Evolutionary conservation across 2,888 invertebrate species (phyloP), one percentile per base, ranked within the genome.

Genomic region (Erebia palarica): DNA sequence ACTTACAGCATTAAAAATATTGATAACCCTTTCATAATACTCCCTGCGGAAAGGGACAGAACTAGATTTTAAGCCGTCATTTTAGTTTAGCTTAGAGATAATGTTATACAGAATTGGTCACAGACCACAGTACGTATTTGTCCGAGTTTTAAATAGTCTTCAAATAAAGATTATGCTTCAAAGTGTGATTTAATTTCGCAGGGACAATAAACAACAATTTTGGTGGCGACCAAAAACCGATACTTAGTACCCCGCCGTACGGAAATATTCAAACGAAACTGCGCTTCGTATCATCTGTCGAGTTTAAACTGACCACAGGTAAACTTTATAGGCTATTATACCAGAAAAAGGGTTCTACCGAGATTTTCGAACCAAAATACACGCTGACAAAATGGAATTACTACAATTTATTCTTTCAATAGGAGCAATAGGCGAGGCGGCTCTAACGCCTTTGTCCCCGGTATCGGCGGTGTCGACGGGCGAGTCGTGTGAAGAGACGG

Each of bases 281-380:
- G 76, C 95, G 97, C 78, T 97, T 97, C 91, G 96, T 97, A 70
- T 95, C 96, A 75, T 96, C 96, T 63, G 96, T 97, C 80, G 97
- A 97, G 86, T 96, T 96, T 88, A 96, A 96, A 84, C 95, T 96
- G 86, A 96, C 96, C 75, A 96, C 97, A 89, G 96, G 96, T 96
- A 94, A 88, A 80, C 67, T 16, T 5, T 18, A 14, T 58, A 14
- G 1, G 3, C 4, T 36, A 36, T 36, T 36, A 36, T 36, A 36
- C 36, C 36, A 7, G 7, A 36, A 5, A 36, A 36, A 7, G 5
- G 36, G 1, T 36, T 36, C 7, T 36, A 36, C 36, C 36, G 36
- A 7, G 7, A 36, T 36, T 36, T 36, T 2, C 7, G 7, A 36
- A 36, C 36, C 36, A 7, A 36, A 36, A 36, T 7, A 36, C 36